These are phyloP conservation scores for Micropterix aruncella DNA, from an alignment of 2,888 invertebrate species.

Conservation along the genomic window DNA sequence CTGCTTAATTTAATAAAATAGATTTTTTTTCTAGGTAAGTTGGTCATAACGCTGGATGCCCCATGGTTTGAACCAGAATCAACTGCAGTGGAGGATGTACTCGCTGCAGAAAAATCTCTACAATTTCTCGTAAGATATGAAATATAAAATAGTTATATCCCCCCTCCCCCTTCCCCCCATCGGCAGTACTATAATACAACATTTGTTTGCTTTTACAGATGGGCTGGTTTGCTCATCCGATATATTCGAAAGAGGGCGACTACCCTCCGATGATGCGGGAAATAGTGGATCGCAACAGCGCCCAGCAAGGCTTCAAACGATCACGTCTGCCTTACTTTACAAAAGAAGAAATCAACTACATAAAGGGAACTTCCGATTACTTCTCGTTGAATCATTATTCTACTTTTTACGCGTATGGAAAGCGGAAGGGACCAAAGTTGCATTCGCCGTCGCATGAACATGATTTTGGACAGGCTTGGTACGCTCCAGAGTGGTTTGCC, in stretches of 20 bases:
- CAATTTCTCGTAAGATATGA: neutral
- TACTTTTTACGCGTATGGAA: neutral
- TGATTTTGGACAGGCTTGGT: conserved; percentile 6
- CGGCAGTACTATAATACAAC: too few species aligned
- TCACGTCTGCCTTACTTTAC: conserved; percentile 2
- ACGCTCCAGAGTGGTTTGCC: too few species aligned
- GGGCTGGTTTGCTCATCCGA: conserved; percentile 3
- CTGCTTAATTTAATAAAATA: too few species aligned
- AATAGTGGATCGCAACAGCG: conserved; percentile 2
- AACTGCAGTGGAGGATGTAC: neutral
- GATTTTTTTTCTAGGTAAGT: too few species aligned
- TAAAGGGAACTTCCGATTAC: conserved; percentile 2
- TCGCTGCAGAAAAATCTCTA: neutral
- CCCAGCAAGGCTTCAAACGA: neutral
- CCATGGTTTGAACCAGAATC: neutral
- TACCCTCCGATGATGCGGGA: neutral
- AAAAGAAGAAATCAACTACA: neutral
- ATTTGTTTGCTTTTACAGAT: conserved; percentile 1
- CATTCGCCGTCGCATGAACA: conserved; percentile 4
- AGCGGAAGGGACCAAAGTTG: neutral
- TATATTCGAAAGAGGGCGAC: conserved; percentile 1
- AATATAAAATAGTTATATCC: too few species aligned
- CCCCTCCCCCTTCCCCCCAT: too few species aligned
- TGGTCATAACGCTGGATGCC: neutral
- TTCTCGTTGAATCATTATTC: conserved; percentile 3